Evolutionary conservation across 2,888 invertebrate species (phyloP).

Genomic region (Macrophya annulata): DNA sequence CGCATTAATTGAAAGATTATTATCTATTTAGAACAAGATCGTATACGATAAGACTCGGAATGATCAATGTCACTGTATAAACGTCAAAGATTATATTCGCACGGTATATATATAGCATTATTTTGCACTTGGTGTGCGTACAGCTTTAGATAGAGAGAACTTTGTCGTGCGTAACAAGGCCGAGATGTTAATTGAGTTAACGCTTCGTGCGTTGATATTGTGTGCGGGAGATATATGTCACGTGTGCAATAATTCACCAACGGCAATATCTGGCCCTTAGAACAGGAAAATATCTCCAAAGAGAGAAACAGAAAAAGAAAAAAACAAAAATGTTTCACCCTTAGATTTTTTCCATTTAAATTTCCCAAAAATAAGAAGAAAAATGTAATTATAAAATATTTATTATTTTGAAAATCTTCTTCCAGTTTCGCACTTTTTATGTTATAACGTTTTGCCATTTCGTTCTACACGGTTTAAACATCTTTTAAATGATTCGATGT

Average conservation of each 20-base stretch:
- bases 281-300: neutral
- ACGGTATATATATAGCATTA: conserved; percentile 57
- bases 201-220: conserved; percentile 59
- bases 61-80: neutral
- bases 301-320: neutral
- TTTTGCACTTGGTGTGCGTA: conserved; percentile 66
- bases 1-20: neutral
- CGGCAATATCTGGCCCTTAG: conserved; percentile 11
- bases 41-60: neutral
- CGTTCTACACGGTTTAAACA: neutral
- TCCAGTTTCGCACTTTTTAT: too few relatives aligned
- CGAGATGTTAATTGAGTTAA: conserved; percentile 69
- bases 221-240: conserved; percentile 24
- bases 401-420: too few relatives aligned
- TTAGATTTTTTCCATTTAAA: too few relatives aligned
- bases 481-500: neutral
- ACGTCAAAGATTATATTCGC: conserved; percentile 41
- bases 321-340: neutral
- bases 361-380: too few relatives aligned
- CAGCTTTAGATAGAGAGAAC: conserved; percentile 66
- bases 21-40: neutral
- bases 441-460: too few relatives aligned
- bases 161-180: conserved; percentile 65
- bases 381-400: too few relatives aligned
- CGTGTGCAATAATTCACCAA: conserved; percentile 24